Evolutionary conservation across 2,113 vertebrate species (phyloP).

Genomic region (Octodon degus): DNA sequence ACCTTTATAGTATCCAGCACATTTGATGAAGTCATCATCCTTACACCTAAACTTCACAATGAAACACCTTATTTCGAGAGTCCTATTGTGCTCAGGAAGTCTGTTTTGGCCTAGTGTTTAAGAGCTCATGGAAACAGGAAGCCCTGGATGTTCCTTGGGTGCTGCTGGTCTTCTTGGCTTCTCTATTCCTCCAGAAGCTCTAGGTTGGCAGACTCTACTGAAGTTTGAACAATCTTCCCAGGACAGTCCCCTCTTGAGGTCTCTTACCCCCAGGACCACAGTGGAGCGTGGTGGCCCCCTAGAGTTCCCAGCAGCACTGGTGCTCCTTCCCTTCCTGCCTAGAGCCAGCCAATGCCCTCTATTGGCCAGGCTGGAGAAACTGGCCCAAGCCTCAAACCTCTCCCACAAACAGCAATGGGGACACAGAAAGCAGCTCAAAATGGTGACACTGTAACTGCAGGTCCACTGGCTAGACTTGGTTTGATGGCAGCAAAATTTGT

Average conservation of each 20-base stretch:
- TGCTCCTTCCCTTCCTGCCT: background rate
- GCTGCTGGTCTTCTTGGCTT: rapidly evolving
- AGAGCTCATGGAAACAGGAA: background rate
- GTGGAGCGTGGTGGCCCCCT: background rate
- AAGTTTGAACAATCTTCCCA: too few relatives aligned
- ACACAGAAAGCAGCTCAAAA: too few relatives aligned
- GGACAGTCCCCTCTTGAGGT: too few relatives aligned
- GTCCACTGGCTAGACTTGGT: background rate
- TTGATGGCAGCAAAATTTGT: background rate
- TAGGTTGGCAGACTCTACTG: rapidly evolving
- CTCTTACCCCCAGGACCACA: background rate
- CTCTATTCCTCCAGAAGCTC: background rate
- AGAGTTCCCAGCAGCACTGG: rapidly evolving
- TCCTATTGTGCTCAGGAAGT: too few relatives aligned
- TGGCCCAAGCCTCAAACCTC: background rate
- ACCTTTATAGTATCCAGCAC: rapidly evolving
- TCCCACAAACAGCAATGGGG: too few relatives aligned
- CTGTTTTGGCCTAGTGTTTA: background rate
- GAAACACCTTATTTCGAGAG: background rate
- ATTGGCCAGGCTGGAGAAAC: background rate
- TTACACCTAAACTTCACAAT: background rate
- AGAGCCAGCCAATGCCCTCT: background rate
- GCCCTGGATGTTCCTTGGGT: too few relatives aligned
- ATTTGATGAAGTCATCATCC: too few relatives aligned
- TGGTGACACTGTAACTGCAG: background rate